These are phyloP conservation scores for Polyploca ridens DNA, from an alignment of 2,888 invertebrate species.

Conservation along the genomic window DNA sequence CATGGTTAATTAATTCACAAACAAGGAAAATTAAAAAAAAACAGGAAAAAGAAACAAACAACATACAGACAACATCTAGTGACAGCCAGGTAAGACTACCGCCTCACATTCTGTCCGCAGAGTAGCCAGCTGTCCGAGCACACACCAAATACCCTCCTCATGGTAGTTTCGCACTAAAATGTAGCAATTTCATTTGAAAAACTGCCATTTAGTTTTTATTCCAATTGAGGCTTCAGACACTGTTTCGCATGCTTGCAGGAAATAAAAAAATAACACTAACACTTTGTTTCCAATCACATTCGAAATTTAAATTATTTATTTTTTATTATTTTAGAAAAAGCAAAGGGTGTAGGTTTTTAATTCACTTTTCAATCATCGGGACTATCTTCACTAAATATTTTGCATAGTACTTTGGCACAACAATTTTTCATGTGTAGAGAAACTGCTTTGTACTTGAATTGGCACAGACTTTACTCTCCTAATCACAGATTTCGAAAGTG, in stretches of 20 bases:
- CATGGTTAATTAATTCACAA: neutral
- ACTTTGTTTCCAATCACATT: slow-evolving; percentile 5
- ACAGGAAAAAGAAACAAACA: slow-evolving; percentile 54
- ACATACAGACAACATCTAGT: slow-evolving; percentile 83
- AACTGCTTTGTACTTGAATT: slow-evolving; percentile 49
- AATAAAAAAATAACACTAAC: neutral
- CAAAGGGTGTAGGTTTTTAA: slow-evolving; percentile 12
- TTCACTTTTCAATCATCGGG: neutral
- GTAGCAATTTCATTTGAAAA: slow-evolving; percentile 49
- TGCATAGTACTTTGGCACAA: slow-evolving; percentile 49
- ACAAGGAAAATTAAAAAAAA: slow-evolving; percentile 42
- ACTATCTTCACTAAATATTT: neutral
- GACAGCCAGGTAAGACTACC: slow-evolving; percentile 65
- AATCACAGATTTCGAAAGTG: slow-evolving; percentile 50
- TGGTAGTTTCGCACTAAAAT: slow-evolving; percentile 47
- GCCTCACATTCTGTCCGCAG: slow-evolving; percentile 83
- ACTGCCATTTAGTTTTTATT: slow-evolving; percentile 52
- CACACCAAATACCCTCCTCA: slow-evolving; percentile 83
- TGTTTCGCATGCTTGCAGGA: neutral
- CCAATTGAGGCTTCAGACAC: neutral
- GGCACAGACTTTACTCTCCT: slow-evolving; percentile 43
- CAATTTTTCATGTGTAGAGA: slow-evolving; percentile 42
- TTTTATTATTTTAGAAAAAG: too few relatives aligned
- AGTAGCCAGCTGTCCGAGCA: slow-evolving; percentile 82
- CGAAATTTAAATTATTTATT: neutral